Conservation (phyloP, 1,140 invertebrate genomes). For the Bicyclus anynana region DNA sequence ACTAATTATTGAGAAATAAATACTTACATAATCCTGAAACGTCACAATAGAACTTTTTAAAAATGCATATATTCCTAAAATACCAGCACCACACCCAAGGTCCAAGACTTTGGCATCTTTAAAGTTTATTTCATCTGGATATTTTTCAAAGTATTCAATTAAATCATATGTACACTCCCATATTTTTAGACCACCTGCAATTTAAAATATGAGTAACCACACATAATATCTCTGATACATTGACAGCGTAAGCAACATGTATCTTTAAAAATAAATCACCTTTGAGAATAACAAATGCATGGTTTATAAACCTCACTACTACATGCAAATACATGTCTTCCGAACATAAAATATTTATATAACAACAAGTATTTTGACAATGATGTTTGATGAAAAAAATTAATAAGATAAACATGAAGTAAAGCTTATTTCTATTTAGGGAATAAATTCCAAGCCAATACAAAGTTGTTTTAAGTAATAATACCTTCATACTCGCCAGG, state of each 20-base stretch:
- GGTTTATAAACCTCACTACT: too few species aligned
- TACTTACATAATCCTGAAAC: conserved; percentile 95
- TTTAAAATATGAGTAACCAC: too few species aligned
- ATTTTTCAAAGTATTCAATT: conserved; percentile 79
- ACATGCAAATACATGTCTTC: too few species aligned
- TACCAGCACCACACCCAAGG: conserved; percentile 91
- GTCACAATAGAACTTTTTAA: conserved; percentile 82
- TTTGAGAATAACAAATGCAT: too few species aligned
- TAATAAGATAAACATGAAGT: too few species aligned
- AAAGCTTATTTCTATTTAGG: too few species aligned
- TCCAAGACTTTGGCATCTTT: conserved; percentile 82
- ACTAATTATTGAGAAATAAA: not conserved
- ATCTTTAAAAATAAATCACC: too few species aligned
- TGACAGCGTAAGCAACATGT: too few species aligned
- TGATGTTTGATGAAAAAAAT: too few species aligned
- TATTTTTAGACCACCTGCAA: conserved; percentile 89
- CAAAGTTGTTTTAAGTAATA: not conserved
- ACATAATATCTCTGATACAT: too few species aligned
- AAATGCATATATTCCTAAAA: conserved; percentile 86
- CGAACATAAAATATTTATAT: too few species aligned
- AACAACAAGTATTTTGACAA: too few species aligned
- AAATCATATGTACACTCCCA: conserved; percentile 94
- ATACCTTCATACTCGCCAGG: conserved; percentile 86
- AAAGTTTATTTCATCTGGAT: conserved; percentile 58
- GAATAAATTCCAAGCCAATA: not conserved